Evolutionary conservation across 2,888 invertebrate genomes (phyloP).

Genomic region (Linnaemya tessellans): DNA sequence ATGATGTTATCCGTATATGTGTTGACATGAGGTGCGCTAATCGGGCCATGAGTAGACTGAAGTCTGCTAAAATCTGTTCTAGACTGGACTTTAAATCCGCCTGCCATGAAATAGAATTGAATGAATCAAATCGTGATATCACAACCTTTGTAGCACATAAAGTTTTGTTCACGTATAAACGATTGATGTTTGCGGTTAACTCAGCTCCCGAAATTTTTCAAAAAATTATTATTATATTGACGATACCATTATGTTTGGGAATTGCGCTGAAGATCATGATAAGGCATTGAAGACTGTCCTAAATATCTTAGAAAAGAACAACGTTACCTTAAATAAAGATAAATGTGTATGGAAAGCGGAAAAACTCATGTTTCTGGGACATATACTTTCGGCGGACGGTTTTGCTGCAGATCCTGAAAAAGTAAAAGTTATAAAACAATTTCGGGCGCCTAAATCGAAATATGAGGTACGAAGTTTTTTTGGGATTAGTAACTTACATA

Average conservation of each 20-base stretch:
- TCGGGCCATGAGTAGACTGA: neutral
- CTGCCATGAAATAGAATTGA: neutral
- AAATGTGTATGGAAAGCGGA: too few relatives aligned
- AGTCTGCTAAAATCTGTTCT: neutral
- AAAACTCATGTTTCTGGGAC: too few relatives aligned
- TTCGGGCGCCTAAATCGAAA: neutral
- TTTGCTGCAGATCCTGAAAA: constrained; percentile 71
- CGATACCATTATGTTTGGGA: neutral
- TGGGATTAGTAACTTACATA: neutral
- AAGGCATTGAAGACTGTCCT: too few relatives aligned
- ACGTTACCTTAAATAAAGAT: too few relatives aligned
- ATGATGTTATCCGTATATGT: neutral
- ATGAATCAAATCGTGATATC: neutral
- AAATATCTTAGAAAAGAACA: too few relatives aligned
- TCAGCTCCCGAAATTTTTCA: neutral
- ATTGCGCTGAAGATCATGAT: too few relatives aligned
- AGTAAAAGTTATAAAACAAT: neutral
- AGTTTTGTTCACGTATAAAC: constrained; percentile 77
- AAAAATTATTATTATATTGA: neutral
- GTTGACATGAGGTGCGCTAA: neutral
- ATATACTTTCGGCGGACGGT: neutral
- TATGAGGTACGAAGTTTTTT: neutral
- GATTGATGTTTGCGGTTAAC: constrained; percentile 78
- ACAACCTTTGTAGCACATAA: constrained; percentile 67
- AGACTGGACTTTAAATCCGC: neutral